Conservation (phyloP, 2,888 invertebrate species). For the Antitype chi region DNA sequence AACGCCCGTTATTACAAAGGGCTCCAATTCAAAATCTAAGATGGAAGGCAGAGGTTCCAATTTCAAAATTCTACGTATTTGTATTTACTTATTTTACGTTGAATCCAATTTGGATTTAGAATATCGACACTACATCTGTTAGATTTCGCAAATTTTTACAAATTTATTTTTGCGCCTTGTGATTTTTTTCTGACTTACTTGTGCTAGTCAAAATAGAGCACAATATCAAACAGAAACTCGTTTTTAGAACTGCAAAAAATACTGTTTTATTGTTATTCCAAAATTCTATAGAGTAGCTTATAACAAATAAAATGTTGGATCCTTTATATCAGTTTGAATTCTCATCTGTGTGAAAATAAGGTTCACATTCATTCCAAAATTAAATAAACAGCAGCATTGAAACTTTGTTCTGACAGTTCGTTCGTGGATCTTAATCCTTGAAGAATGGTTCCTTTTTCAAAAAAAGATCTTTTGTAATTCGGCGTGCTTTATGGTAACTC, state of each 20-base stretch:
- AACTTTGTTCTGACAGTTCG: slow-evolving; percentile 26
- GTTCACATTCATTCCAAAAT: background rate
- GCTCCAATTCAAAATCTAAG: slow-evolving; percentile 9
- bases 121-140: slow-evolving; percentile 61
- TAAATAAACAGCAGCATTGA: background rate
- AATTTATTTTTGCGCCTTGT: background rate
- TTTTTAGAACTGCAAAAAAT: background rate
- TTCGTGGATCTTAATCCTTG: slow-evolving; percentile 58
- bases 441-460: slow-evolving; percentile 56
- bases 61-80: slow-evolving; percentile 57
- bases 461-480: slow-evolving; percentile 57
- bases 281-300: slow-evolving; percentile 50
- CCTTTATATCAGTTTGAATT: background rate
- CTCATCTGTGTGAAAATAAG: rapidly evolving
- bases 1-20: background rate
- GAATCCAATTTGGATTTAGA: slow-evolving; percentile 58
- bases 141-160: slow-evolving; percentile 57
- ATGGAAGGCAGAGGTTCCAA: slow-evolving; percentile 47
- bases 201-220: rapidly evolving
- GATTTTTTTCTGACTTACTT: background rate
- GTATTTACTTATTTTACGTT: slow-evolving; percentile 45
- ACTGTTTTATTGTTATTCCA: slow-evolving; percentile 18
- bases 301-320: background rate
- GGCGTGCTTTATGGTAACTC: slow-evolving; percentile 60
- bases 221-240: slow-evolving; percentile 5